Evolutionary conservation across 2,113 vertebrate species (phyloP), one percentile per base, ranked within the genome.

Genomic region (Gymnocephalus cernua): DNA sequence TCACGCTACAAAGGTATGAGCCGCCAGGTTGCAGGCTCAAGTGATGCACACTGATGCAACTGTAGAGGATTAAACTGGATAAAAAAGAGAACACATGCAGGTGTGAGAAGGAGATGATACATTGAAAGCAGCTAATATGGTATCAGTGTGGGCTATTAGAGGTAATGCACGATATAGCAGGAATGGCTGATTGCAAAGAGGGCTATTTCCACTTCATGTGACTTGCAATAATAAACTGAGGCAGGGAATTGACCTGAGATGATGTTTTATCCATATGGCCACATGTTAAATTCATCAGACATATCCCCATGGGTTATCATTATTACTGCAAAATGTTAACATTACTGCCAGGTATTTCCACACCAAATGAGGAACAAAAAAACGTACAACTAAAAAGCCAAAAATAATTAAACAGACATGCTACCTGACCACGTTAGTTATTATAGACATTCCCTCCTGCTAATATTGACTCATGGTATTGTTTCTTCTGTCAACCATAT

Each of bases 241-340:
- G 77, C 27, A 50, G 38, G 44, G 44, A 85, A 78, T 16, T 74
- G 74, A 80, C 58, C 70, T 71, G 68, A 75, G 74, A 74, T 74
- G 44, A 87, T 84, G 82, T 38, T 75, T 75, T 73, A 69, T 90
- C 71, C 87, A 86, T 85, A 76, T 87, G 85, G 67, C 19, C 0
- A 27, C 23, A 50, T 83, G 83, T 74, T 88, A 64, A 79, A 87
- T 74, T 65, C 80, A 85, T 88, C 74, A 82, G 57, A 66, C 35
- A 59, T 61, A 45, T 78, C 80, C 78, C 68, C 74, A n/a, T 23
- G 13, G 68, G 86, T 64, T 70, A 51, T 70, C 61, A 82, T 82
- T 62, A 82, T 67, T 56, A 73, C 54, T 61, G 38, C 63, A 66
- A 82, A 70, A 79, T 62, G 58, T 51, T 79, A 62, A 70, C 27